Evolutionary conservation across 2,797 vertebrate genomes (phyloP), one percentile per base, ranked within the genome.

Genomic region (Rousettus madagascariensis): DNA sequence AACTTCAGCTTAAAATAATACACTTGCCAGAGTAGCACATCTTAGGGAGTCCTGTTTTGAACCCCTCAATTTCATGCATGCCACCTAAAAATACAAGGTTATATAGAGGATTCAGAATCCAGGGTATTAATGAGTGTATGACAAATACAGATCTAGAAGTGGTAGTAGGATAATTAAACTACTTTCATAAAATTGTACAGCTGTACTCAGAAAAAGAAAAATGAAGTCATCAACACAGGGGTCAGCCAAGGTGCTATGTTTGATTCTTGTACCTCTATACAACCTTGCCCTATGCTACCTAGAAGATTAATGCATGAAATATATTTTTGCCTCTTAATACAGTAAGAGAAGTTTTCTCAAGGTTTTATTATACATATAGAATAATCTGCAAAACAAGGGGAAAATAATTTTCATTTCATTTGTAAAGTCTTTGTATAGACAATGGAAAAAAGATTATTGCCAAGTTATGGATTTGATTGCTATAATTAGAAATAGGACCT

Each of bases 391-490:
- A 95, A 95, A 74, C 43, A 92, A 90, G 19, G 11, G 12, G 15
- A 15, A 41, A 75, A 53, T 86, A 95, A 92, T 86, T 88, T 96
- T 94, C 28, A 80, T 80, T 92, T 93, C 13, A 90, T 92, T 93
- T 95, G 6, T 28, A 90, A 87, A 93, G 12, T 12, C 28, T 71
- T 33, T 82, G 20, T 89, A 86, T 83, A 87, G 22, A 59, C 78
- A 95, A 85, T 46, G 72, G 24, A 5, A 41, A 88, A 77, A 91
- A 88, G 17, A 74, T 87, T 72, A 92, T 63, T 90, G 38, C 26
- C 57, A 84, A 65, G n/a, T 93, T 84, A 65, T 79, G 43, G 10
- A 72, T 38, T 61, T 80, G 24, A 90, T 86, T 82, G 10, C 17
- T 96, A 78, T 72, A 84, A 93, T 96, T 95, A 87, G 61, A 78